These are phyloP conservation scores for Chelonus formosanus DNA, from an alignment of 2,888 invertebrate genomes.

Conservation along the genomic window DNA sequence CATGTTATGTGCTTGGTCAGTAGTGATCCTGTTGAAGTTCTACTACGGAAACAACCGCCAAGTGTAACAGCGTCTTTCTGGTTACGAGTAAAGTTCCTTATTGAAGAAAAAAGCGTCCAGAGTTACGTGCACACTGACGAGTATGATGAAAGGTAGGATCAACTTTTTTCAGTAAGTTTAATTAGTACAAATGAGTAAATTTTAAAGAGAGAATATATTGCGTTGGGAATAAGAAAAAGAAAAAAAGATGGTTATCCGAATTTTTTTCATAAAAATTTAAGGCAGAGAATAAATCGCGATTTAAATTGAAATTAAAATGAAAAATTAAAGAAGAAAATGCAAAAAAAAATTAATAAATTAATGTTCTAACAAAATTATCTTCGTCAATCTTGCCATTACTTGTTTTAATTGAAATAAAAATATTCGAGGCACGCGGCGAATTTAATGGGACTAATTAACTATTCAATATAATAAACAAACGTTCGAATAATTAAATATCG, in stretches of 20 bases:
- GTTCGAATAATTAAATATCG: background rate
- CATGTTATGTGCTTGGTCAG: constrained; percentile 96
- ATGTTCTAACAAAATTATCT: background rate
- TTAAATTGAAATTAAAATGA: too few species aligned
- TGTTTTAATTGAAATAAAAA: constrained; percentile 5
- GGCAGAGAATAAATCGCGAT: background rate
- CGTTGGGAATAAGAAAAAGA: constrained; percentile 23
- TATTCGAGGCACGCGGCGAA: constrained; percentile 27
- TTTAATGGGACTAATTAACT: background rate
- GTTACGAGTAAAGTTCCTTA: constrained; percentile 96
- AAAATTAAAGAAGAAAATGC: too few species aligned
- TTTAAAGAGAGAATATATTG: constrained; percentile 22
- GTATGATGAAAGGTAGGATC: constrained; percentile 96
- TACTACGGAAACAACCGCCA: constrained; percentile 94
- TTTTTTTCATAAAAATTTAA: background rate
- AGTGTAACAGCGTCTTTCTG: constrained; percentile 97
- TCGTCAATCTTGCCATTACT: constrained; percentile 4
- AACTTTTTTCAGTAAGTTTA: constrained; percentile 40
- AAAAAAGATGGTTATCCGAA: constrained; percentile 6
- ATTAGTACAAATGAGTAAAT: constrained; percentile 44
- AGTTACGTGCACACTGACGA: constrained; percentile 97
- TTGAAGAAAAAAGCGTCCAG: constrained; percentile 98
- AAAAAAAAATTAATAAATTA: background rate
- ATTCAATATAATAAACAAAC: constrained; percentile 2
- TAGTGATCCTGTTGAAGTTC: constrained; percentile 95